phyloP scores from a whole-genome alignment of 2,113 vertebrate genomes.

The Toxotes jaculatrix region DNA sequence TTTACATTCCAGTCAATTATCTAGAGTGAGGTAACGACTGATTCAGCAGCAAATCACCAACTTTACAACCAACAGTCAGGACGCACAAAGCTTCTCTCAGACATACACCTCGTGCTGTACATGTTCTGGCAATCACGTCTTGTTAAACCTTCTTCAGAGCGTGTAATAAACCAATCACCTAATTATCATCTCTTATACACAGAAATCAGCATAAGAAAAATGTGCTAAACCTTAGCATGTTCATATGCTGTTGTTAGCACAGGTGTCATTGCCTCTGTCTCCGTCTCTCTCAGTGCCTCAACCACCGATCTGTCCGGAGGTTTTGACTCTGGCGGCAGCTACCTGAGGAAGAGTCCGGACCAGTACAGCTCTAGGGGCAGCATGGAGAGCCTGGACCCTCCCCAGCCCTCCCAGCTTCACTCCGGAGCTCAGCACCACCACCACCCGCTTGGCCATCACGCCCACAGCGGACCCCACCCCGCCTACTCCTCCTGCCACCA shows the following conservation, averaged over 20 bases:
- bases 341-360: slow-evolving; percentile 93
- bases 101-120: not conserved
- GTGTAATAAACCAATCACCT: not conserved
- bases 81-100: slow-evolving; percentile 2
- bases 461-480: slow-evolving; percentile 68
- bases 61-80: slow-evolving; percentile 2
- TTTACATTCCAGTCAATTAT: slow-evolving; percentile 51
- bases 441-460: slow-evolving; percentile 44
- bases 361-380: slow-evolving; percentile 96
- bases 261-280: no score
- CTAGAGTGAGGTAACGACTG: slow-evolving; percentile 24
- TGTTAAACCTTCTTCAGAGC: not conserved
- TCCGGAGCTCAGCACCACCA: slow-evolving; percentile 61
- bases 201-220: not conserved
- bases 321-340: slow-evolving; percentile 74
- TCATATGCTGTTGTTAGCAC: no score
- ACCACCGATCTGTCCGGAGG: slow-evolving; percentile 91
- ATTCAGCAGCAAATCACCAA: slow-evolving; percentile 20
- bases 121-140: no score
- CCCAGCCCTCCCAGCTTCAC: slow-evolving; percentile 60
- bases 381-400: slow-evolving; percentile 95
- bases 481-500: slow-evolving; percentile 91
- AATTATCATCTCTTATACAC: no score
- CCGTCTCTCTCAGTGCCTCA: slow-evolving; percentile 86
- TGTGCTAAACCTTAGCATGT: no score